phyloP scores from a whole-genome alignment of 2,113 vertebrate genomes.

The Dipodomys stephensi region DNA sequence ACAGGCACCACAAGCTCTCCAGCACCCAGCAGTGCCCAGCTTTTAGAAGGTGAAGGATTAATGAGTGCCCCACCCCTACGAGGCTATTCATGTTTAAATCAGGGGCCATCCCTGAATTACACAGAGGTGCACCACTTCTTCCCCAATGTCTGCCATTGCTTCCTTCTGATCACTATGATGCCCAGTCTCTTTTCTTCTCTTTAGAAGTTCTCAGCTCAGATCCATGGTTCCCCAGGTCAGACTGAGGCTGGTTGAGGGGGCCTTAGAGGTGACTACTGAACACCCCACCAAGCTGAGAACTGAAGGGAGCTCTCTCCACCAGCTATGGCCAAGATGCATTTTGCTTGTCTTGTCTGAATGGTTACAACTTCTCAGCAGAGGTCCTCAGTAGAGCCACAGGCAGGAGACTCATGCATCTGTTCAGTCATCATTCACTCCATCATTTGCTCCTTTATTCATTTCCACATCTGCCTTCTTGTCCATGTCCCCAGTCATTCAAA shows the following conservation, averaged over 20 bases:
- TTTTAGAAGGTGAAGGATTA: not conserved
- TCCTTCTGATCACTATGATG: not conserved
- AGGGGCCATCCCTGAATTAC: no score
- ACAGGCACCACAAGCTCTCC: no score
- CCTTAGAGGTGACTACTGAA: not conserved
- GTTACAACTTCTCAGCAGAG: not conserved
- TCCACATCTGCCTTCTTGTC: not conserved
- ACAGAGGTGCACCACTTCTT: not conserved
- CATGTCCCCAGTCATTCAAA: no score
- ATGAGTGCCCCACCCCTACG: not conserved
- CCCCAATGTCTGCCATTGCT: not conserved
- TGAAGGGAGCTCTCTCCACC: not conserved
- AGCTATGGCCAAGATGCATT: not conserved
- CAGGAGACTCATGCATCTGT: not conserved
- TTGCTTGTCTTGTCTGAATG: not conserved
- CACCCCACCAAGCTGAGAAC: not conserved
- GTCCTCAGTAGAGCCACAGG: rapidly evolving
- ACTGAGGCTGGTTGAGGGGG: not conserved
- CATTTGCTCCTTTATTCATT: not conserved
- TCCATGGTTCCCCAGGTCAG: not conserved
- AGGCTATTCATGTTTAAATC: not conserved
- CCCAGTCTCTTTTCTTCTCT: not conserved
- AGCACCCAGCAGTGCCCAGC: not conserved
- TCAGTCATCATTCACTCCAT: not conserved
- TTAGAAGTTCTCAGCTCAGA: not conserved